A percentile compares a stretch with the other conserved stretches of the same genome.
Conservation (phyloP, 2,113 vertebrate species). For the Nematolebias whitei region DNA sequence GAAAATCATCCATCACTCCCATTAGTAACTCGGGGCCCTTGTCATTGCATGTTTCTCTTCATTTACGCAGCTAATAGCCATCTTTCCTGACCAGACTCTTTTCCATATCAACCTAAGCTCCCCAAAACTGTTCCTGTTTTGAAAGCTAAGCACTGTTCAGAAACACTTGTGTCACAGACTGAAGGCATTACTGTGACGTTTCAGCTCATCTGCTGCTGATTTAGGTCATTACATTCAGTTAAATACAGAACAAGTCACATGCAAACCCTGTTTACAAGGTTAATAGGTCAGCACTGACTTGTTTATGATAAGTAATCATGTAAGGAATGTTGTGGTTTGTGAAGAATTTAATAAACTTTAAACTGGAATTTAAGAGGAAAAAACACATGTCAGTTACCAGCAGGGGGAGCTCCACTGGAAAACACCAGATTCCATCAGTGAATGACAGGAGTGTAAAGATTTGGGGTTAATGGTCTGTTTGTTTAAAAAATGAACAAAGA, state of each 20-base stretch:
- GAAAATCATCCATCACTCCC: slow-evolving; percentile 72
- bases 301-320: slow-evolving; percentile 2
- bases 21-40: slow-evolving; percentile 63
- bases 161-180: slow-evolving; percentile 3
- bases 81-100: slow-evolving; percentile 42
- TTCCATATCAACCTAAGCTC: slow-evolving; percentile 13
- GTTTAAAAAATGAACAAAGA: too few species aligned
- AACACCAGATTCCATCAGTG: not conserved
- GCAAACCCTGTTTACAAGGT: slow-evolving; percentile 2
- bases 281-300: not conserved
- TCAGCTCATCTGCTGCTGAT: not conserved
- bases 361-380: not conserved
- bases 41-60: slow-evolving; percentile 69
- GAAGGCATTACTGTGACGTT: not conserved
- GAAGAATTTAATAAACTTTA: slow-evolving; percentile 14
- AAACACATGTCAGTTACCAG: not conserved
- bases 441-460: too few species aligned
- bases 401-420: not conserved
- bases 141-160: not conserved
- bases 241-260: not conserved
- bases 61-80: slow-evolving; percentile 70
- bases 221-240: slow-evolving; percentile 3
- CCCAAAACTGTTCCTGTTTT: not conserved
- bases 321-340: slow-evolving; percentile 1
- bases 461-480: too few species aligned